Evolutionary conservation across 1,140 invertebrate species (phyloP).

Genomic region (Melipona quadrifasciata): DNA sequence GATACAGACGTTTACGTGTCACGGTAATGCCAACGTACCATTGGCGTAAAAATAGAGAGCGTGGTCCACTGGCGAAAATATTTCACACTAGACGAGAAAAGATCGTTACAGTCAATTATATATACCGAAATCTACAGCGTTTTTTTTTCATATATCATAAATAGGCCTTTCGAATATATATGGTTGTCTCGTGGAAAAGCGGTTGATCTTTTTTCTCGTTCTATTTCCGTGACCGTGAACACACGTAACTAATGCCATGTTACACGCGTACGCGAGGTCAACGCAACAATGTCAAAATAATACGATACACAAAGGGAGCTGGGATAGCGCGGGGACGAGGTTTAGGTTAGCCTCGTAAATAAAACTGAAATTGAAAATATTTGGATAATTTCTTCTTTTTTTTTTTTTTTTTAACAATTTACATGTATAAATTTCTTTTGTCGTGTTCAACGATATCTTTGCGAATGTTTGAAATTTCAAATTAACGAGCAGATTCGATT

Average conservation of each 20-base stretch:
- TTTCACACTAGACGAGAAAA: background rate
- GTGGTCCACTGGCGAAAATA: background rate
- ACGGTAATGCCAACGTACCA: background rate
- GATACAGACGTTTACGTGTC: conserved; percentile 4
- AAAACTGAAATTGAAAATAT: background rate
- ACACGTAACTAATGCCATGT: background rate
- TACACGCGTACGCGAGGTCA: background rate
- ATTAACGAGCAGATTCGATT: background rate
- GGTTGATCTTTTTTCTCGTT: background rate
- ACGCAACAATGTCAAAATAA: background rate
- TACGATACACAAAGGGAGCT: background rate
- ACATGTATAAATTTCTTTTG: background rate
- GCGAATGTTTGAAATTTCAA: background rate
- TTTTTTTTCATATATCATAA: background rate
- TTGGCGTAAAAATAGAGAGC: conserved; percentile 12
- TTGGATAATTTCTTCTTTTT: background rate
- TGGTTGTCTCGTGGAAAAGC: background rate
- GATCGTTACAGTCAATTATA: background rate
- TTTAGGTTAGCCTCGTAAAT: background rate
- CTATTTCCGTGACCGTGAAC: background rate
- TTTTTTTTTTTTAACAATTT: background rate
- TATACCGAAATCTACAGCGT: background rate
- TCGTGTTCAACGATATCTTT: background rate
- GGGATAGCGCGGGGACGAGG: background rate
- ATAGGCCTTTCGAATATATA: background rate